Evolutionary conservation across 2,113 vertebrate genomes (phyloP), one percentile per base, ranked within the genome.

Genomic region (Anser brachyrhynchus): DNA sequence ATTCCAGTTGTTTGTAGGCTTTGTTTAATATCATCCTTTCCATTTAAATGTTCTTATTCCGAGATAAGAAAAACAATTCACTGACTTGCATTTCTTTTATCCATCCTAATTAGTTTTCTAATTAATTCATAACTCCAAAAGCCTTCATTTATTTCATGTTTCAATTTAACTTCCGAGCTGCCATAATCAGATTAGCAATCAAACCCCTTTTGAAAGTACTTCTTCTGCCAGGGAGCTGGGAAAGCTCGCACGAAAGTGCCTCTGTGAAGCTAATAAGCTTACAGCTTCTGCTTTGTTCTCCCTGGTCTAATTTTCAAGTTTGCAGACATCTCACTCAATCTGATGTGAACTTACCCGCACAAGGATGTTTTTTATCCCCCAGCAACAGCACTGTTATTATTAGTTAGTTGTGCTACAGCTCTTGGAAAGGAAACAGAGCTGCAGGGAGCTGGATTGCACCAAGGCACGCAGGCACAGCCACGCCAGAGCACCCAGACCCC

Each of bases 81-180:
- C 33, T 8, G 3, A 54, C 52, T 91, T 66, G 10, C 44, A 64
- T 62, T 93, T 89, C 85, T 89, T 92, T 97, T 95, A 93, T 95
- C 82, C 72, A 52, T 88, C 92, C 87, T 96, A 92, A 91, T 95
- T 94, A 91, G 69, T 67, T 96, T 97, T 95, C 84, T 94, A 97
- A 96, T 96, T 97, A 96, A 96, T 95, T 95, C 87, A 80, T 71
- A 94, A 95, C 76, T 97, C 97, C 65, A 55, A 95, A 96, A 95
- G 4, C 69, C 69, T 82, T 93, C 71, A 82, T 94, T 97, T 96
- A 89, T 96, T 97, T 95, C 87, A 94, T 92, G 92, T 94, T 97
- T 96, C 92, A 92, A 95, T 97, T 97, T 97, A 95, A 82, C 72
- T 89, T 93, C 44, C 0, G 2, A 94, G 70, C 46, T 92, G 93